phyloP scores from a whole-genome alignment of 2,113 vertebrate species.

The Nematolebias whitei region DNA sequence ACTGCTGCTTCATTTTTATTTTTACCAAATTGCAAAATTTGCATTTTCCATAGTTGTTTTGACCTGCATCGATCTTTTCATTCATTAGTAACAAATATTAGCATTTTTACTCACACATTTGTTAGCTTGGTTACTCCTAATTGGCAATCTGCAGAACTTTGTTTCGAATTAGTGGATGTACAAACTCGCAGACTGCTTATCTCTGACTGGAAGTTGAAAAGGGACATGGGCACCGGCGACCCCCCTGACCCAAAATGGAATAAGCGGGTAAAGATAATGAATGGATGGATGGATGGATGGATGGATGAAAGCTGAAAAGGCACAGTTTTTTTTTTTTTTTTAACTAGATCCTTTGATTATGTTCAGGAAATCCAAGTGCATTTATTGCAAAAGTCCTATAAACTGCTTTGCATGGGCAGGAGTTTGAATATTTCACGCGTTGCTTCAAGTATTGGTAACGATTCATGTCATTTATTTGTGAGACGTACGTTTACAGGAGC shows the following conservation, averaged over 20 bases:
- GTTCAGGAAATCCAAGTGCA: not conserved
- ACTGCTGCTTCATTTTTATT: not conserved
- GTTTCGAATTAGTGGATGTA: not conserved
- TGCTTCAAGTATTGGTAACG: not conserved
- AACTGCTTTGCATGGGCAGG: not conserved
- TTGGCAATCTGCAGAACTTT: not conserved
- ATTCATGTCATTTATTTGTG: too few relatives aligned
- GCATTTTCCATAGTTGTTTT: constrained; percentile 10
- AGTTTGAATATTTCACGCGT: not conserved
- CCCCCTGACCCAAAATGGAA: too few relatives aligned
- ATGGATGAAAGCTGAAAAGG: constrained; percentile 5
- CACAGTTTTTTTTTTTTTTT: not conserved
- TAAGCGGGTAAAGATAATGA: too few relatives aligned
- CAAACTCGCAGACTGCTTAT: not conserved
- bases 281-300: too few relatives aligned
- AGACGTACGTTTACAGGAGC: not conserved
- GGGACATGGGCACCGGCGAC: too few relatives aligned
- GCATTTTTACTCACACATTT: constrained; percentile 18
- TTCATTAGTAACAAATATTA: constrained; percentile 23
- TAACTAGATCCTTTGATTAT: not conserved
- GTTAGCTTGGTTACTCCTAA: not conserved
- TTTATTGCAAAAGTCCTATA: not conserved
- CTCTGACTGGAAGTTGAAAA: constrained; percentile 11
- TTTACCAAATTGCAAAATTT: not conserved
- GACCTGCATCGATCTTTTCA: constrained; percentile 33